Base-by-base conservation (phyloP, 2,113 vertebrate species). In the Anguilla rostrata region DNA sequence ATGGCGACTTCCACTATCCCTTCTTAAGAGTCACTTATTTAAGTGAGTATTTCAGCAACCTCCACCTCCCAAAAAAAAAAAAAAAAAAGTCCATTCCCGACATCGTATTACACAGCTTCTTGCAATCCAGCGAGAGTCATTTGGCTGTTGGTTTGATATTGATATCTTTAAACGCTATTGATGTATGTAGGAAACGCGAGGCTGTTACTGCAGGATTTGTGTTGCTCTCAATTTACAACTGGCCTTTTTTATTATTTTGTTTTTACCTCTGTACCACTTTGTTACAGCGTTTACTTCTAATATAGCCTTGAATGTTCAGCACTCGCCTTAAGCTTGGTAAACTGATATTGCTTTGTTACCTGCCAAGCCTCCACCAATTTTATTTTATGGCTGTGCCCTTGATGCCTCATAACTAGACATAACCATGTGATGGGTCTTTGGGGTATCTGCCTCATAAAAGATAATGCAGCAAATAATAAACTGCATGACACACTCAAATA, bases 11-110 rank as follows among this genome's bases (percentile, higher is more conserved):
- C 63, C 63, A n/a, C 26, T 8, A 20, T 22, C 34, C 26, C 11
- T 75, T 26, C 20, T 34, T 34, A 75, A 75, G 71, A 75, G n/a
- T 75, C 71, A 29, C 71, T 75, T 75, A 34, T 75, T 75, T 11
- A n/a, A 26, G 9, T 34, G n/a, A 34, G 71, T 34, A 75, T 75
- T 75, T 75, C 60, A 66, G 22, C 2, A 60, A 60, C 18, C 8
- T 26, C 60, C 60, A 8, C 60, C 60, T 15, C 56, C 14, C 56
- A 14, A 2, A 20, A 60, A 60, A 20, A 22, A n/a, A 20, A 22
- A n/a, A 71, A 71, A 34, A 75, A 22, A 75, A 75, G n/a, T 75
- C n/a, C 71, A 75, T 75, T 75, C n/a, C 71, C 26, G 71, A 75
- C 9, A 75, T 2, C 29, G 26, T 75, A 29, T 75, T 12, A 34